A percentile compares a stretch with the other conserved stretches of the same genome.
Conservation (phyloP, 2,113 vertebrate genomes). For the Microcebus griseorufus region DNA sequence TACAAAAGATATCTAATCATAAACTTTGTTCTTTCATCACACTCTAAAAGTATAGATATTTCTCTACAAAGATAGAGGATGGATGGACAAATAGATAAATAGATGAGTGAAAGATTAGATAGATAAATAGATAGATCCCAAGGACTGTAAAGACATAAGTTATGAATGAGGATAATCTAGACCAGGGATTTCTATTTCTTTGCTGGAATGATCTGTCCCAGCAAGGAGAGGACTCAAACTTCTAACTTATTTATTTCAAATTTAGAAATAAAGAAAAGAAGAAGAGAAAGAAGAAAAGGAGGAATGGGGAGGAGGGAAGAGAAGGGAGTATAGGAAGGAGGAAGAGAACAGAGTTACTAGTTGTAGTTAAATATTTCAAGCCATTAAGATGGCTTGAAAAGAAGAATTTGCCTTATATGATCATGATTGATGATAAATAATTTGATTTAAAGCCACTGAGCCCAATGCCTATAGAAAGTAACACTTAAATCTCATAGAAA, state of each 20-base stretch:
- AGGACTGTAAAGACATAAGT: neutral
- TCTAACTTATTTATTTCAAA: constrained; percentile 7
- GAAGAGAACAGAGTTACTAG: neutral
- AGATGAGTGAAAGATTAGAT: no score
- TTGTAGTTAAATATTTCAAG: neutral
- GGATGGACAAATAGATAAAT: neutral
- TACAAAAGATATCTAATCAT: neutral
- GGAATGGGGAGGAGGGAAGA: neutral
- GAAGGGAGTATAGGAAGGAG: neutral
- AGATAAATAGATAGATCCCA: neutral
- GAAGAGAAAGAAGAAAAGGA: neutral
- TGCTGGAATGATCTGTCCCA: neutral
- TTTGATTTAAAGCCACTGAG: neutral
- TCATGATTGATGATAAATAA: neutral
- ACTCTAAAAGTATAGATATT: neutral
- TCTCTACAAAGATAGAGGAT: neutral
- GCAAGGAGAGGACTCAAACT: neutral
- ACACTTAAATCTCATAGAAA: neutral
- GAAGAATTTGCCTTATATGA: neutral
- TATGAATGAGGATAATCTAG: neutral
- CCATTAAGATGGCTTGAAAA: neutral
- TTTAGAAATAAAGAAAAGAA: neutral
- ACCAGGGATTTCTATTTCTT: neutral
- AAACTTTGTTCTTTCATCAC: neutral
- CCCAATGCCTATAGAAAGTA: neutral